Percentiles rank a stretch among this genome's conserved stretches.
Evolutionary conservation across 2,888 invertebrate genomes (phyloP).

Genomic region (Zygothrica quintamaculata): DNA sequence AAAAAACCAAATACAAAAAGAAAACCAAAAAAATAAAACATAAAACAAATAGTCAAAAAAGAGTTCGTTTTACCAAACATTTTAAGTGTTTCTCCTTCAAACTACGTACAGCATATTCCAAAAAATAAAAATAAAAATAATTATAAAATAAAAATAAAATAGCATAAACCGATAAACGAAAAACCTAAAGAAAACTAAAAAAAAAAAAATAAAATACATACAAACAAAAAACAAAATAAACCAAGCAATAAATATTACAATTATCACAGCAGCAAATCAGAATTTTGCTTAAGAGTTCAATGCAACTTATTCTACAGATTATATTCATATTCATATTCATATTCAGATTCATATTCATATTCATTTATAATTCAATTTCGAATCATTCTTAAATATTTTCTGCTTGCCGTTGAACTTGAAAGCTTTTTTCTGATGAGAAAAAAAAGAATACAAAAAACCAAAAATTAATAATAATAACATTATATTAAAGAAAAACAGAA

Average conservation of each 20-base stretch:
- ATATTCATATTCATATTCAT: no score
- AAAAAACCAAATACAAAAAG: constrained; percentile 6
- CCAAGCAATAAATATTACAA: constrained; percentile 56
- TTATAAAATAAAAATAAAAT: no score
- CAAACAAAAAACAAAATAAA: constrained; percentile 32
- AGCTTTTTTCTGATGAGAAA: constrained; percentile 27
- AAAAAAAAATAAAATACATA: no score
- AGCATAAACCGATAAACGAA: constrained; percentile 69
- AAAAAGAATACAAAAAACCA: constrained; percentile 32
- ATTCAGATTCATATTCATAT: no score
- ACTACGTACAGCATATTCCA: constrained; percentile 77
- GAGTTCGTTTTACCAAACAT: constrained; percentile 73
- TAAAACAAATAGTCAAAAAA: constrained; percentile 25
- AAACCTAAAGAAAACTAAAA: constrained; percentile 46
- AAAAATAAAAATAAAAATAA: constrained; percentile 2
- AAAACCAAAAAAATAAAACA: constrained; percentile 29
- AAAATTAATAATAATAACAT: constrained; percentile 2
- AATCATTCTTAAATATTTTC: not conserved
- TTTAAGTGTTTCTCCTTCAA: constrained; percentile 81
- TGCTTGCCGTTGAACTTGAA: constrained; percentile 38
- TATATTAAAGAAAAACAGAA: constrained; percentile 26
- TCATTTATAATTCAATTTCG: not conserved
- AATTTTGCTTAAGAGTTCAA: constrained; percentile 35
- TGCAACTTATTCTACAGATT: no score
- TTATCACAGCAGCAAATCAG: constrained; percentile 44